phyloP scores from a whole-genome alignment of 2,113 vertebrate genomes.

The Oncorhynchus nerka region DNA sequence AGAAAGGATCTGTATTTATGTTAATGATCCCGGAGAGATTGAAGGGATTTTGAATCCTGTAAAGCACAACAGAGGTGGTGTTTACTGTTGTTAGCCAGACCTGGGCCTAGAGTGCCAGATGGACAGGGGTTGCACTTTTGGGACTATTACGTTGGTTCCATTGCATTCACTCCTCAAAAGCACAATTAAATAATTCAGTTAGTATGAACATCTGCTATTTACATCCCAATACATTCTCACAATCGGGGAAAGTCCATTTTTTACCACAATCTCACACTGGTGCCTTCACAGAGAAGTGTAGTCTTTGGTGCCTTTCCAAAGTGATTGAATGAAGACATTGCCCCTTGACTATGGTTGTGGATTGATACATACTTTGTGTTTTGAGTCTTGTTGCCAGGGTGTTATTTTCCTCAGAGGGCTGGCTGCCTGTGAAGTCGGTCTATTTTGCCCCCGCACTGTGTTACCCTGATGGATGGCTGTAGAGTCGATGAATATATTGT shows the following conservation, averaged over 20 bases:
- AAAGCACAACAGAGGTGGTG: too few species aligned
- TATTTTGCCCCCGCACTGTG: slow-evolving; percentile 5
- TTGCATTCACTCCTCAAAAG: too few species aligned
- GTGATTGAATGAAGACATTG: slow-evolving; percentile 5
- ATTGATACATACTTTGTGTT: slow-evolving; percentile 7
- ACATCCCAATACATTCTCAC: too few species aligned
- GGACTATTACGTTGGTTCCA: too few species aligned
- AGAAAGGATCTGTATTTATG: neutral
- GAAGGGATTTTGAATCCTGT: too few species aligned
- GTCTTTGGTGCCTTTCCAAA: neutral
- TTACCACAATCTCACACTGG: neutral
- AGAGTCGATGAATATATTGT: slow-evolving; percentile 64
- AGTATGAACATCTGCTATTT: too few species aligned
- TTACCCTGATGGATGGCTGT: slow-evolving; percentile 63
- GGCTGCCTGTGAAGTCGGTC: neutral
- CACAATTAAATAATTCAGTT: too few species aligned
- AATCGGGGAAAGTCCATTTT: too few species aligned
- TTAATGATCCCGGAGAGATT: too few species aligned
- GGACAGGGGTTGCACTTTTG: too few species aligned
- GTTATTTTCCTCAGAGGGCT: slow-evolving; percentile 14
- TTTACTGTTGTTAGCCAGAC: too few species aligned
- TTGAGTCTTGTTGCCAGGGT: neutral
- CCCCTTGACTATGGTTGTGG: neutral
- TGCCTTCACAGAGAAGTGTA: neutral
- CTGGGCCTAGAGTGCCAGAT: too few species aligned